Evolutionary conservation across 1,140 invertebrate genomes (phyloP).

Genomic region (Rhopalosiphum maidis): DNA sequence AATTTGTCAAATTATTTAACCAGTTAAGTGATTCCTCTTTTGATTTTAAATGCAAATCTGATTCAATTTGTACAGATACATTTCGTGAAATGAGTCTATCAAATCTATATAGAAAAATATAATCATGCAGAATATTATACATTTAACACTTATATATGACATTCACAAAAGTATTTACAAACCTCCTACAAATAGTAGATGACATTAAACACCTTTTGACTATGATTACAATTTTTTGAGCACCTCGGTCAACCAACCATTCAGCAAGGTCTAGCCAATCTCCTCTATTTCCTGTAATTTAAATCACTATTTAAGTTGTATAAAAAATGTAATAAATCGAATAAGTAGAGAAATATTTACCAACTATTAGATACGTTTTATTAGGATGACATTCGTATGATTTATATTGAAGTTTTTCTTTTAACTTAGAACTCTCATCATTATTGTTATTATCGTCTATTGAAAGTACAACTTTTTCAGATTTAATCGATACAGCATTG

Average conservation of each 20-base stretch:
- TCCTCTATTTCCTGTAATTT: neutral
- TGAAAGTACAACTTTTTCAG: neutral
- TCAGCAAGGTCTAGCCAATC: constrained; percentile 59
- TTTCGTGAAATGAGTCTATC: constrained; percentile 1
- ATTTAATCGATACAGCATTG: neutral
- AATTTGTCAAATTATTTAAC: neutral
- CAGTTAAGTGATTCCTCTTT: neutral
- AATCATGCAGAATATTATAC: neutral
- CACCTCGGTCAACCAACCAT: constrained; percentile 58
- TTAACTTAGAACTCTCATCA: no score
- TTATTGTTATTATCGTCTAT: neutral
- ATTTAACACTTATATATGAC: neutral
- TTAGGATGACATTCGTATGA: constrained; percentile 4
- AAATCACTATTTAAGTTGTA: neutral
- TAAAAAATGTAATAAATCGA: neutral
- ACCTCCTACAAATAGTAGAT: neutral
- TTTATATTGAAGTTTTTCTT: neutral
- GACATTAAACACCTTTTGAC: constrained; percentile 33
- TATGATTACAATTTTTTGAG: constrained; percentile 51
- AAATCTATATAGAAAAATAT: neutral
- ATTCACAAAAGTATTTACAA: neutral
- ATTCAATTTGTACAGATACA: neutral
- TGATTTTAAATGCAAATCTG: neutral
- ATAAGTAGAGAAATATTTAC: neutral
- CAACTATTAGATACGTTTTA: constrained; percentile 1